These are phyloP conservation scores for Suricata suricatta DNA, from an alignment of 2,113 vertebrate genomes.

Conservation along the genomic window DNA sequence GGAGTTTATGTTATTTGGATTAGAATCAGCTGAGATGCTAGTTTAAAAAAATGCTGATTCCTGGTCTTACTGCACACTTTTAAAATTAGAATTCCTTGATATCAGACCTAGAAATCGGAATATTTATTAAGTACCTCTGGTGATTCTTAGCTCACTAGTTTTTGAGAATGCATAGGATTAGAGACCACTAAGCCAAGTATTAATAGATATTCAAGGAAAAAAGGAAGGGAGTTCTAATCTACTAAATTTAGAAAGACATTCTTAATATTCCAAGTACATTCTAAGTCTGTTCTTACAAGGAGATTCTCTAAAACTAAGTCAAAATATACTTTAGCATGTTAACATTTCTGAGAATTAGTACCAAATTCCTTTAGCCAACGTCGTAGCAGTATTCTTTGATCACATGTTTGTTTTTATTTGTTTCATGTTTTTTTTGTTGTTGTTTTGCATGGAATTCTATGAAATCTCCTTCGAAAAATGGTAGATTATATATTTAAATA, in stretches of 20 bases:
- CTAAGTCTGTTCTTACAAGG: background rate
- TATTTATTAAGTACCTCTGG: background rate
- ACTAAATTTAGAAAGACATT: background rate
- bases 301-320: constrained; percentile 21
- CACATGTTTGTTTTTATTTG: background rate
- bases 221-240: background rate
- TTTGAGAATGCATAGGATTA: background rate
- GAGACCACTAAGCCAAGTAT: background rate
- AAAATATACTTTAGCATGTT: background rate
- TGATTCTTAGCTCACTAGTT: background rate
- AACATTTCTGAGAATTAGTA: background rate
- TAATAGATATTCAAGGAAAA: background rate
- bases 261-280: background rate
- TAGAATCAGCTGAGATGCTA: background rate
- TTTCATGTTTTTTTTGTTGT: background rate
- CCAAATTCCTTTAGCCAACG: background rate
- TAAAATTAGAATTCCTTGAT: background rate
- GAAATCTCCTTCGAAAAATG: background rate
- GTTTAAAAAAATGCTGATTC: background rate
- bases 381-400: background rate
- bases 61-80: background rate
- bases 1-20: background rate
- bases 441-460: background rate
- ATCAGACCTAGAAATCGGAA: background rate
- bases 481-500: background rate